Conservation (phyloP, 2,113 vertebrate species). For the Macroglossus sobrinus region DNA sequence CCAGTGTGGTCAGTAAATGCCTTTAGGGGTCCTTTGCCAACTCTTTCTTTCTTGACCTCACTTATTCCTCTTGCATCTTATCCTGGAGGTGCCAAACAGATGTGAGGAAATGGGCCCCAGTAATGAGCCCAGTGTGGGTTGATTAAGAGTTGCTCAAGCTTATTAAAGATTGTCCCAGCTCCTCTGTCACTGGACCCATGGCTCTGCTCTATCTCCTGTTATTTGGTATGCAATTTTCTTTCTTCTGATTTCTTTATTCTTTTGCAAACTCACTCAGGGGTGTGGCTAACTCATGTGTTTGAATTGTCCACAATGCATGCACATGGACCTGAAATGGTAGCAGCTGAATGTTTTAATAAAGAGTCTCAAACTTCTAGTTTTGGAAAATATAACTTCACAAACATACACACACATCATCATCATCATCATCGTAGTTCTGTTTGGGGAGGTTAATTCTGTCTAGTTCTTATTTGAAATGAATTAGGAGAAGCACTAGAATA, state of each 20-base stretch:
- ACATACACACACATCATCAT: not conserved
- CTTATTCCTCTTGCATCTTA: not conserved
- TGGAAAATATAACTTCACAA: not conserved
- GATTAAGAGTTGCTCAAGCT: not conserved
- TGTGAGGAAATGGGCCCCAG: not conserved
- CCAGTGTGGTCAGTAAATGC: not conserved
- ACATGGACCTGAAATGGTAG: not conserved
- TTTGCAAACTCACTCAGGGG: not conserved
- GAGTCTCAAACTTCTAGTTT: not conserved
- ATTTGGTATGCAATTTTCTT: not conserved
- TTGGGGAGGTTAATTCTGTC: not conserved
- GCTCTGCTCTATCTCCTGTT: not conserved
- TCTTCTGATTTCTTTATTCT: not conserved
- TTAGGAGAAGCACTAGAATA: not conserved
- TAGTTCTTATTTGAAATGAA: conserved; percentile 33
- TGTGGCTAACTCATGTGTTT: not conserved
- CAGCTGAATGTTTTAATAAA: not conserved
- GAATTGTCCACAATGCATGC: not conserved
- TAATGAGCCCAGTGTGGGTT: not conserved
- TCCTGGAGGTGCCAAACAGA: not conserved
- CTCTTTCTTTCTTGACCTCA: not conserved
- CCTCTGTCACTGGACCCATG: not conserved
- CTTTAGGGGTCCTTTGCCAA: not conserved
- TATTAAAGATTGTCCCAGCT: not conserved
- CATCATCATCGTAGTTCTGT: not conserved